Conservation (phyloP, 2,113 vertebrate genomes). For the Ceuthmochares aereus region DNA sequence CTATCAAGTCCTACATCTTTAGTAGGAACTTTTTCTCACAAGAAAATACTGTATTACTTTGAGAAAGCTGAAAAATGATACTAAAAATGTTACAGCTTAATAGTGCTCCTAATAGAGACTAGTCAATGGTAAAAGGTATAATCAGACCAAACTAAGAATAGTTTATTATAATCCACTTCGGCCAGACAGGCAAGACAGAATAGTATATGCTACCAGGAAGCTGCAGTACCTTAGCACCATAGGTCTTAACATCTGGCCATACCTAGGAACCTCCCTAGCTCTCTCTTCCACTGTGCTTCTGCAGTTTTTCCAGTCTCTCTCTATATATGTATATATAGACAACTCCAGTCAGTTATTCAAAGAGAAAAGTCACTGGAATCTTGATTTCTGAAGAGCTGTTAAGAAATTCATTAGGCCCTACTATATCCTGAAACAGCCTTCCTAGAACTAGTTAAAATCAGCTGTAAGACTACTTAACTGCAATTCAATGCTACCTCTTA, state of each 20-base stretch:
- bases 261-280: background rate
- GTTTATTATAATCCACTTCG: background rate
- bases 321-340: background rate
- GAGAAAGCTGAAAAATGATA: background rate
- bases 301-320: background rate
- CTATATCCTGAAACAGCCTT: background rate
- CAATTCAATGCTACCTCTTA: background rate
- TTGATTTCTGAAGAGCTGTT: background rate
- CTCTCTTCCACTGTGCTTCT: background rate
- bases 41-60: background rate
- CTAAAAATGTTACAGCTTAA: background rate
- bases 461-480: background rate
- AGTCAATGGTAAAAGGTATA: background rate
- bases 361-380: background rate
- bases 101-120: background rate
- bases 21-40: background rate
- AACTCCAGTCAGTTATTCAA: background rate
- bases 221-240: background rate
- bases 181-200: background rate
- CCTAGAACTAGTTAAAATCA: background rate
- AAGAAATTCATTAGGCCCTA: background rate
- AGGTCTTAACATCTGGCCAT: background rate
- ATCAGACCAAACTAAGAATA: background rate
- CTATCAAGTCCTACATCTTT: background rate
- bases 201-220: background rate